Conservation (phyloP, 2,888 invertebrate genomes). For the Hypselothyrea guttata region DNA sequence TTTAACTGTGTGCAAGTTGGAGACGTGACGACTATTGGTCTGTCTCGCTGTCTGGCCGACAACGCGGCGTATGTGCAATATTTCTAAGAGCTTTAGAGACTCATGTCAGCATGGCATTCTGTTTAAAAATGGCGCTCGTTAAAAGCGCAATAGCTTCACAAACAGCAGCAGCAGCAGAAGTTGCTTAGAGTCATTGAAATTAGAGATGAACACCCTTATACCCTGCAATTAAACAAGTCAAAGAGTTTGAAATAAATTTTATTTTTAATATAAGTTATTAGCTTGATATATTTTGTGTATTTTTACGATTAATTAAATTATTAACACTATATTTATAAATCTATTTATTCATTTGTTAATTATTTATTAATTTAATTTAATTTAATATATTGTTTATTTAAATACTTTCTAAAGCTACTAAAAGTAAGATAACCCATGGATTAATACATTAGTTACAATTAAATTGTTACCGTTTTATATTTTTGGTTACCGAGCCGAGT, state of each 20-base stretch:
- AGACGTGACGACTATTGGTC: not conserved
- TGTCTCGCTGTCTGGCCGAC: constrained; percentile 5
- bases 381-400: no score
- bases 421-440: no score
- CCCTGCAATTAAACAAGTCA: not conserved
- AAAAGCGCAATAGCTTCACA: constrained; percentile 48
- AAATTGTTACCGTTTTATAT: no score
- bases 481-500: no score
- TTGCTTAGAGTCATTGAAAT: constrained; percentile 12
- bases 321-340: no score
- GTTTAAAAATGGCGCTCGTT: constrained; percentile 55
- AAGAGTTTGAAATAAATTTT: not conserved
- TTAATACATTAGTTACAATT: no score
- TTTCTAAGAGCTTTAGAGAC: constrained; percentile 47
- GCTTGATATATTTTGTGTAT: no score
- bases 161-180: constrained; percentile 36
- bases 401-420: no score
- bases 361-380: not conserved
- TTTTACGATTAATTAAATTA: no score
- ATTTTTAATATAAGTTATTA: no score
- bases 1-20: not conserved
- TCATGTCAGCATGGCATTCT: constrained; percentile 45
- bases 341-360: not conserved
- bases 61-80: constrained; percentile 60
- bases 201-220: not conserved